A percentile compares a stretch with the other conserved stretches of the same genome.
Conservation (phyloP, 2,797 vertebrate species). For the Gymnothorax javanicus region DNA sequence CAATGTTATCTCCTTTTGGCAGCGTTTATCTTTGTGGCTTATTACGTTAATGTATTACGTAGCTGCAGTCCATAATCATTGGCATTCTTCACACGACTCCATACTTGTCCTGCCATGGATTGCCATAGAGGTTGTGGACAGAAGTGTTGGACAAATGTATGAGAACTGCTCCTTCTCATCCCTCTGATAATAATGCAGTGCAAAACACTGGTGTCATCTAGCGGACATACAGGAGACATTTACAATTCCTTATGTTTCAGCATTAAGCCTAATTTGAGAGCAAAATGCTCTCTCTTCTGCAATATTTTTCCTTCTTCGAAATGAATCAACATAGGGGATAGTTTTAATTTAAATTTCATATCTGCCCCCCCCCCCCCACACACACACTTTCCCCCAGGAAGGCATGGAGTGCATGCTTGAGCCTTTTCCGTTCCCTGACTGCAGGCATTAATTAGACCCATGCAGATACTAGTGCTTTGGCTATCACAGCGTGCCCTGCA, state of each 20-base stretch:
- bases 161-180: neutral
- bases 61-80: neutral
- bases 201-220: neutral
- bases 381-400: neutral
- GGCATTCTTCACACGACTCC: neutral
- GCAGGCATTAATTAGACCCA: neutral
- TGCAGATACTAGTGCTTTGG: neutral
- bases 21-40: conserved; percentile 1
- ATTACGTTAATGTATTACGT: neutral
- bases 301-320: neutral
- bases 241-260: neutral
- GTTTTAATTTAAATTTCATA: neutral
- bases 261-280: no score
- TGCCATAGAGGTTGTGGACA: neutral
- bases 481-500: neutral
- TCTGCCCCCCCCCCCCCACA: no score
- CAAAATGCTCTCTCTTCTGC: neutral
- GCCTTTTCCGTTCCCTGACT: neutral
- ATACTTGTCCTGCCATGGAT: neutral
- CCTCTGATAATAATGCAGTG: neutral
- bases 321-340: neutral
- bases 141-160: neutral
- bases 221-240: neutral
- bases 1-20: neutral
- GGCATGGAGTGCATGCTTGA: neutral